Conservation (phyloP, 2,888 invertebrate species). For the Chirona hameri region DNA sequence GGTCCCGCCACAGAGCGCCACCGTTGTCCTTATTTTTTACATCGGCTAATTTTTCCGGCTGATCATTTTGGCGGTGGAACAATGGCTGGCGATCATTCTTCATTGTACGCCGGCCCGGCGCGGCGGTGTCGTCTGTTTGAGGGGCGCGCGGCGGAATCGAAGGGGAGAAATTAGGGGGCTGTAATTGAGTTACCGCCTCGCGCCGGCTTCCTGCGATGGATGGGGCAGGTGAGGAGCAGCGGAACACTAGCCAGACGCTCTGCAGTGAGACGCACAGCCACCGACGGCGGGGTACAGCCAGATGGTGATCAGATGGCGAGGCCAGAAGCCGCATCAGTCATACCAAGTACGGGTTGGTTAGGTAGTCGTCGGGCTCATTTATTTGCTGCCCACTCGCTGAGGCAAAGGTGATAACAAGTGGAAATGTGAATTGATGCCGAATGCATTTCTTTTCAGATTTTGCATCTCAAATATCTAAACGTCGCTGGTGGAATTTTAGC, state of each 20-base stretch:
- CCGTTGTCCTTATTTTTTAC: conserved; percentile 22
- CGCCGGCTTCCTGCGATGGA: background rate
- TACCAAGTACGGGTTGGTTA: too few relatives aligned
- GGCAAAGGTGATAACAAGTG: too few relatives aligned
- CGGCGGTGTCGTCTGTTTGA: background rate
- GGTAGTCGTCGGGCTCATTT: too few relatives aligned
- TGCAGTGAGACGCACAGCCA: too few relatives aligned
- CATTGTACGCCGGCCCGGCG: background rate
- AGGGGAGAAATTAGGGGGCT: conserved; percentile 12
- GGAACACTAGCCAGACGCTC: background rate
- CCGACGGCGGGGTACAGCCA: too few relatives aligned
- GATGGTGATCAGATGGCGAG: too few relatives aligned
- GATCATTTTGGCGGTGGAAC: conserved; percentile 13
- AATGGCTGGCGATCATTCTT: background rate
- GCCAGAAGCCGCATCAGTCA: too few relatives aligned
- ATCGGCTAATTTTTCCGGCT: conserved; percentile 24
- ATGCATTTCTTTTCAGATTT: too few relatives aligned
- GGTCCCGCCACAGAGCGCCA: background rate
- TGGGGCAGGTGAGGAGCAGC: background rate
- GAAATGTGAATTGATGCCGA: too few relatives aligned
- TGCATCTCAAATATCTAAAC: too few relatives aligned
- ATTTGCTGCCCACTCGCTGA: too few relatives aligned
- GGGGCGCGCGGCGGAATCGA: conserved; percentile 13
- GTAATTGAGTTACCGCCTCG: conserved; percentile 24
- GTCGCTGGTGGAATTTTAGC: too few relatives aligned